Conservation (phyloP, 2,888 invertebrate genomes). For the Caenorhabditis sp. region DNA sequence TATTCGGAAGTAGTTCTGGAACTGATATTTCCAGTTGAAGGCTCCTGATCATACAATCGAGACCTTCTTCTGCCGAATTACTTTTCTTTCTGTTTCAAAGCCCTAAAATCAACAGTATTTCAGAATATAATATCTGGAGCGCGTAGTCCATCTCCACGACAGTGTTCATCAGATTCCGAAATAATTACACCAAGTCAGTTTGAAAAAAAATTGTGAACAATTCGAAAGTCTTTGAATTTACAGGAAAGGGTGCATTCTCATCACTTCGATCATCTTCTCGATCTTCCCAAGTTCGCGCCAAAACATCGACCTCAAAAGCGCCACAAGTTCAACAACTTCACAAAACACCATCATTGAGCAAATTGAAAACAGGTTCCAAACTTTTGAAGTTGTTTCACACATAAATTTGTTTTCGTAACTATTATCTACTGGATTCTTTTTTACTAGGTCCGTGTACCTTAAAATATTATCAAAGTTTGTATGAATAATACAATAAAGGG, state of each 20-base stretch:
- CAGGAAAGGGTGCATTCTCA: slow-evolving; percentile 50
- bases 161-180: slow-evolving; percentile 62
- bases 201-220: neutral
- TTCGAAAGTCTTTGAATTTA: slow-evolving; percentile 1
- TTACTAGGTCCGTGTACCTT: too few relatives aligned
- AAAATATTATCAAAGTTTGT: too few relatives aligned
- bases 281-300: slow-evolving; percentile 48
- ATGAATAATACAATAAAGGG: too few relatives aligned
- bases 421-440: neutral
- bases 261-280: slow-evolving; percentile 50
- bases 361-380: slow-evolving; percentile 60
- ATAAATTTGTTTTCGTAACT: neutral
- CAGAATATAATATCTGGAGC: slow-evolving; percentile 51
- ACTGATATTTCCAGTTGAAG: too few relatives aligned
- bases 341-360: slow-evolving; percentile 53
- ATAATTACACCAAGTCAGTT: slow-evolving; percentile 50
- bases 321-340: slow-evolving; percentile 41
- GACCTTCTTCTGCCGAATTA: too few relatives aligned
- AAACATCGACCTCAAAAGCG: slow-evolving; percentile 46
- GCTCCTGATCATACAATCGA: too few relatives aligned
- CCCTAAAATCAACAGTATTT: too few relatives aligned
- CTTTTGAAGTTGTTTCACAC: slow-evolving; percentile 60
- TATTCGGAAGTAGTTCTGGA: too few relatives aligned
- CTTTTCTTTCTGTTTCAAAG: too few relatives aligned
- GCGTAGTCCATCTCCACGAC: slow-evolving; percentile 59